A percentile compares a stretch with the other conserved stretches of the same genome.
Evolutionary conservation across 2,888 invertebrate genomes (phyloP).

Genomic region (Tuta absoluta): DNA sequence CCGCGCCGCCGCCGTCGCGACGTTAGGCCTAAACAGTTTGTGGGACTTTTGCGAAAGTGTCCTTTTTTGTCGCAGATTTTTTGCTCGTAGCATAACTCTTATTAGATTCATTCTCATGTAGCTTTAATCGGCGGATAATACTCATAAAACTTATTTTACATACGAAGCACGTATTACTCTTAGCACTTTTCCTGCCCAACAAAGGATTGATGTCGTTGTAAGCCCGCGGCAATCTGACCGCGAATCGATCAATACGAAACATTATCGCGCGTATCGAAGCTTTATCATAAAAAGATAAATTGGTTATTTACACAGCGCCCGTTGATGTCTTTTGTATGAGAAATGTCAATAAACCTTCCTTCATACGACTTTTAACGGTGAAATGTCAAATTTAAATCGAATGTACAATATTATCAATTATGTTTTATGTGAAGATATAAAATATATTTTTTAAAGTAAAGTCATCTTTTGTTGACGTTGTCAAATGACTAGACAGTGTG

Average conservation of each 20-base stretch:
- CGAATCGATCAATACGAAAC: constrained; percentile 31
- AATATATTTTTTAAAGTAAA: neutral
- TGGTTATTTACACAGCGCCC: constrained; percentile 51
- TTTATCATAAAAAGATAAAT: constrained; percentile 29
- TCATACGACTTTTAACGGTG: constrained; percentile 16
- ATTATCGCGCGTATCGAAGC: constrained; percentile 28
- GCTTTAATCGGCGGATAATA: constrained; percentile 2
- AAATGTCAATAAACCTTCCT: constrained; percentile 39
- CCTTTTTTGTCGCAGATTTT: constrained; percentile 61
- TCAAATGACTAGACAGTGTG: no score
- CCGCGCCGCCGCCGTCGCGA: constrained; percentile 52
- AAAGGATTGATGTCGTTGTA: constrained; percentile 15
- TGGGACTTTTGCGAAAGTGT: constrained; percentile 68
- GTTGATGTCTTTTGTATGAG: constrained; percentile 74
- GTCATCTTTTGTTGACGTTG: neutral
- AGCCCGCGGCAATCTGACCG: constrained; percentile 23
- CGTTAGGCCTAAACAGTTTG: constrained; percentile 67
- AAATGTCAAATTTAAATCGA: neutral
- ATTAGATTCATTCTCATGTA: constrained; percentile 32
- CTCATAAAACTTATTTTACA: constrained; percentile 3
- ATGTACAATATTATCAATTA: neutral
- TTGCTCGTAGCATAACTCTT: constrained; percentile 60
- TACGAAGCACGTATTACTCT: constrained; percentile 3
- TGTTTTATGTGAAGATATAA: constrained; percentile 1
- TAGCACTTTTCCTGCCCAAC: constrained; percentile 25